Percentiles rank a stretch among this genome's conserved stretches.
These are phyloP conservation scores for Sterrhoptilus dennistouni DNA, from an alignment of 2,113 vertebrate species.

Conservation along the genomic window DNA sequence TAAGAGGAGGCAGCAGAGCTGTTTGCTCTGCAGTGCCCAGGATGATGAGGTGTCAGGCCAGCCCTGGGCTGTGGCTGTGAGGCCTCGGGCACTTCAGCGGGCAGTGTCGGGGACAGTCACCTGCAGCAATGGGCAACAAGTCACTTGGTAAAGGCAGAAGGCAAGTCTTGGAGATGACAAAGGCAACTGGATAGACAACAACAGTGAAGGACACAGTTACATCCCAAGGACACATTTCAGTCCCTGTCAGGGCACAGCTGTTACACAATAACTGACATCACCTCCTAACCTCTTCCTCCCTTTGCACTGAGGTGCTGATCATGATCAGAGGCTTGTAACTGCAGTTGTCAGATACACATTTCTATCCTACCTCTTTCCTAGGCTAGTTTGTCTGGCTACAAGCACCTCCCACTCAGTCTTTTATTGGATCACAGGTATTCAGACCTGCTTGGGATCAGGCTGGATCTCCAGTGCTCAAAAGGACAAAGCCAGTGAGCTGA, in stretches of 20 bases:
- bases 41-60: not conserved
- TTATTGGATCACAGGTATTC: not conserved
- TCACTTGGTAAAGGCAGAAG: constrained; percentile 36
- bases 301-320: not conserved
- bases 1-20: not conserved
- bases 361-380: not conserved
- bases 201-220: not conserved
- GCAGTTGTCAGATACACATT: not conserved
- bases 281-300: not conserved
- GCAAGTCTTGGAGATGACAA: constrained; percentile 5
- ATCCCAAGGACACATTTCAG: not conserved
- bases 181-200: constrained; percentile 38
- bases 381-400: not conserved
- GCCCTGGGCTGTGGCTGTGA: not conserved
- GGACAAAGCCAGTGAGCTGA: not conserved
- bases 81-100: not conserved
- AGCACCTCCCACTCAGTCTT: not conserved
- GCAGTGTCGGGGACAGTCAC: not conserved
- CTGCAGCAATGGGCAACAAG: constrained; percentile 2
- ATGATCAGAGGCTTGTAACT: not conserved
- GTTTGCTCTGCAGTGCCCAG: not conserved
- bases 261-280: not conserved
- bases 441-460: not conserved
- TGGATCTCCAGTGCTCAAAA: not conserved
- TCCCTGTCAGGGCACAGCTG: not conserved